phyloP scores from a whole-genome alignment of 2,888 invertebrate genomes.

The Hanleya hanleyi region DNA sequence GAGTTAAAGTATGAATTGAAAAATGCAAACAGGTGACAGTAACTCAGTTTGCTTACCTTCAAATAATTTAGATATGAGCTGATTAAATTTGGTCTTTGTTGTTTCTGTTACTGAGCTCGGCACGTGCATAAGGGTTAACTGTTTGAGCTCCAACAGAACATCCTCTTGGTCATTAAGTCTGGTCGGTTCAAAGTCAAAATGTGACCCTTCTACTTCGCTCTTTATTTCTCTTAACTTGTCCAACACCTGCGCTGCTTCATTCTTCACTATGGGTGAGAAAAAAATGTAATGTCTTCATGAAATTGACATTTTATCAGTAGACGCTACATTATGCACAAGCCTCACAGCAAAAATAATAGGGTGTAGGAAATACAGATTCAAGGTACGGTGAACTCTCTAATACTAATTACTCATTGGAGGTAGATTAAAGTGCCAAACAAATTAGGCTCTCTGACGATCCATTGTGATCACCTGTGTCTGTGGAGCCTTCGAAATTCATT shows the following conservation, averaged over 20 bases:
- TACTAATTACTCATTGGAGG: too few relatives aligned
- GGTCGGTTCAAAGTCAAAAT: slow-evolving; percentile 39
- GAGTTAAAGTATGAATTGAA: too few relatives aligned
- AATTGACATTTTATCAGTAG: too few relatives aligned
- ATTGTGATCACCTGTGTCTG: too few relatives aligned
- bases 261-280: neutral
- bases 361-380: too few relatives aligned
- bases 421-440: too few relatives aligned
- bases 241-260: slow-evolving; percentile 39
- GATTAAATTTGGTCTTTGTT: slow-evolving; percentile 39
- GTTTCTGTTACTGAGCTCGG: slow-evolving; percentile 52
- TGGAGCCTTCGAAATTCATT: too few relatives aligned
- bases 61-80: slow-evolving; percentile 44
- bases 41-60: slow-evolving; percentile 42
- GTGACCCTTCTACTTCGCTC: slow-evolving; percentile 50
- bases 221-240: slow-evolving; percentile 51
- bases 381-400: too few relatives aligned
- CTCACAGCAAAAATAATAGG: too few relatives aligned
- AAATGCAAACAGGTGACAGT: too few relatives aligned
- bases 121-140: slow-evolving; percentile 57
- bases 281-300: neutral
- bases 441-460: too few relatives aligned
- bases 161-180: slow-evolving; percentile 36
- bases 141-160: slow-evolving; percentile 46
- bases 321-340: too few relatives aligned